Conservation (phyloP, 2,113 vertebrate species). For the Hyperoodon ampullatus region DNA sequence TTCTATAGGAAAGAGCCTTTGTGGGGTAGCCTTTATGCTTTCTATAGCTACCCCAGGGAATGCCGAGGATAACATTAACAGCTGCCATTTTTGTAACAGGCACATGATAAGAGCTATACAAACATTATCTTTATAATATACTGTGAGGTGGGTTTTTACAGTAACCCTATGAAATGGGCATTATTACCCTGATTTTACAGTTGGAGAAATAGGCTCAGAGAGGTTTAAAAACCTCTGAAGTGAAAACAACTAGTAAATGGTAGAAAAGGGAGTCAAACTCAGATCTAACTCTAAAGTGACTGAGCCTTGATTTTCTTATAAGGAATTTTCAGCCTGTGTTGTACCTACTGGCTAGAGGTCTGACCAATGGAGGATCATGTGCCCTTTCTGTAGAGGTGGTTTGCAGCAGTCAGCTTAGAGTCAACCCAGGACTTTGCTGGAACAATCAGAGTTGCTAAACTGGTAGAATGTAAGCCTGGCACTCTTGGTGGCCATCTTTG, state of each 20-base stretch:
- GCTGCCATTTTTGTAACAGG: not conserved
- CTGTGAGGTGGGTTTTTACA: slow-evolving; percentile 23
- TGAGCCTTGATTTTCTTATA: not conserved
- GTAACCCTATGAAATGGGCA: not conserved
- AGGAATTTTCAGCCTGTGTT: not conserved
- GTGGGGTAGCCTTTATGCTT: not conserved
- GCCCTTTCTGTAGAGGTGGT: not conserved
- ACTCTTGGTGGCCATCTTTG: not conserved
- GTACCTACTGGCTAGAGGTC: not conserved
- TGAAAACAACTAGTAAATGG: not conserved
- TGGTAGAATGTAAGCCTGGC: not conserved
- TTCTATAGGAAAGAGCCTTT: not conserved
- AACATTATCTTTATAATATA: not conserved
- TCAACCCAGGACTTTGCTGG: slow-evolving; percentile 41
- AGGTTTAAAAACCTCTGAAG: not conserved
- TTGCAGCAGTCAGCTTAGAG: slow-evolving; percentile 22
- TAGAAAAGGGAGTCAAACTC: not conserved
- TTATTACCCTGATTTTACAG: slow-evolving; percentile 12
- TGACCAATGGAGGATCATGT: not conserved
- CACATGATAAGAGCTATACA: not conserved
- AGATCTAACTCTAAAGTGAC: not conserved
- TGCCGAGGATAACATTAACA: not conserved
- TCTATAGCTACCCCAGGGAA: not conserved
- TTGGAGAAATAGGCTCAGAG: not conserved
- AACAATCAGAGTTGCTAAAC: not conserved